Conservation (phyloP, 2,113 vertebrate species). For the Scartelaos histophorus region DNA sequence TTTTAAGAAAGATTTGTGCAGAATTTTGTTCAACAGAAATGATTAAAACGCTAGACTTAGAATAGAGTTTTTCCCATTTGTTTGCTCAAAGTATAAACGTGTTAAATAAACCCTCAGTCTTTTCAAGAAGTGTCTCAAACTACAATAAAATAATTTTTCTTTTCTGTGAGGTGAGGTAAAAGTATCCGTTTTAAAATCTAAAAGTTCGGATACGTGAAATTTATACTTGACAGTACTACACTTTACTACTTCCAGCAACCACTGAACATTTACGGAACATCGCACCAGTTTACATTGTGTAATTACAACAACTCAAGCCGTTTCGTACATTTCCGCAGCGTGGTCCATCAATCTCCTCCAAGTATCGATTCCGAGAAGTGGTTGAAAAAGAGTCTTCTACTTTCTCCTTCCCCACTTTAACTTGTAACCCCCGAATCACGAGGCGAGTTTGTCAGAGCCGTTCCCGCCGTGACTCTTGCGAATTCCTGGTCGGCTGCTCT, state of each 20-base stretch:
- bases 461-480: conserved; percentile 27
- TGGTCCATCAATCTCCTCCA: conserved; percentile 32
- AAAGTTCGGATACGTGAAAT: no score
- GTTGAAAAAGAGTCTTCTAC: conserved; percentile 38
- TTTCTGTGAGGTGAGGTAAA: no score
- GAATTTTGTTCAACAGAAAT: no score
- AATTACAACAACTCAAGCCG: background rate
- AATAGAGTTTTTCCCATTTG: no score
- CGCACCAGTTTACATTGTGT: background rate
- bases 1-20: no score
- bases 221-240: no score
- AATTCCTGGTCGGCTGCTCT: conserved; percentile 55
- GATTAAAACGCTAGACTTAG: no score
- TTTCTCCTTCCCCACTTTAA: conserved; percentile 33
- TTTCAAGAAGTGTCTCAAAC: no score
- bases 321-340: background rate
- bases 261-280: background rate
- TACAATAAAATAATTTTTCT: no score
- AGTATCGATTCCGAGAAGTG: conserved; percentile 57
- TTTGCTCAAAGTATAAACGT: no score
- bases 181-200: no score
- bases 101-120: no score
- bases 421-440: conserved; percentile 29
- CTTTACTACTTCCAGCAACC: background rate
- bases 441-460: background rate